Percentiles rank a stretch among this genome's conserved stretches.
Conservation (phyloP, 2,113 vertebrate genomes). For the Perca fluviatilis region DNA sequence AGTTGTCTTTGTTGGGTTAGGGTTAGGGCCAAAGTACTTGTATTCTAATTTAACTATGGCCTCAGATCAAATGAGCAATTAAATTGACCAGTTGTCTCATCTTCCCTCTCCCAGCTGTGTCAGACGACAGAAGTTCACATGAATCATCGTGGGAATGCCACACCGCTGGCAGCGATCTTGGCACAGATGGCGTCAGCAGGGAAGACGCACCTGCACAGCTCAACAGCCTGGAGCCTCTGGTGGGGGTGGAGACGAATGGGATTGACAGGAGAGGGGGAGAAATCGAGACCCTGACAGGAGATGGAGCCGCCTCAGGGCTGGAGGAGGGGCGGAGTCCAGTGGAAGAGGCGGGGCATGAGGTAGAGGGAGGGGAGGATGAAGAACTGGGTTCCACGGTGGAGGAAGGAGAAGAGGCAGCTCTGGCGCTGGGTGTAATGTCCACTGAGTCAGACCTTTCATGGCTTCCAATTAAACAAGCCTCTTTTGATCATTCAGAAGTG, state of each 20-base stretch:
- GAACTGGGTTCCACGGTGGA: conserved; percentile 73
- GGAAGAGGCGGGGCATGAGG: conserved; percentile 72
- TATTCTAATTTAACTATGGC: conserved; percentile 11
- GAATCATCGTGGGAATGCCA: conserved; percentile 71
- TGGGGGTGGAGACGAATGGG: conserved; percentile 74
- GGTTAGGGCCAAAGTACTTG: conserved; percentile 15
- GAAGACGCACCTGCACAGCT: conserved; percentile 75
- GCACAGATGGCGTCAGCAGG: conserved; percentile 81
- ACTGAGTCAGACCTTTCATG: conserved; percentile 63
- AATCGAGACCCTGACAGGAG: conserved; percentile 77
- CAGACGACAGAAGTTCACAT: conserved; percentile 81
- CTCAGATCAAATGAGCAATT: conserved; percentile 44
- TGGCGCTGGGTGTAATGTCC: conserved; percentile 59
- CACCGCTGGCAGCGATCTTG: conserved; percentile 81
- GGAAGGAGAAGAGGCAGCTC: conserved; percentile 76
- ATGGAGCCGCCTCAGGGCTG: conserved; percentile 56
- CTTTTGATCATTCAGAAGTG: conserved; percentile 48
- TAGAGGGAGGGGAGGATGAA: conserved; percentile 64
- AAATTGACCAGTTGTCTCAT: conserved; percentile 71
- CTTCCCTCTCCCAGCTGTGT: conserved; percentile 82
- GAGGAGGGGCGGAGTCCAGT: conserved; percentile 73
- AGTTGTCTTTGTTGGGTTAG: too few species aligned
- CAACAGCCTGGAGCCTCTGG: conserved; percentile 63
- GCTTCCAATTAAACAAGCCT: conserved; percentile 47
- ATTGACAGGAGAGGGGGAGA: conserved; percentile 79